These are phyloP conservation scores for Seriola aureovittata DNA, from an alignment of 2,113 vertebrate genomes.

Conservation along the genomic window DNA sequence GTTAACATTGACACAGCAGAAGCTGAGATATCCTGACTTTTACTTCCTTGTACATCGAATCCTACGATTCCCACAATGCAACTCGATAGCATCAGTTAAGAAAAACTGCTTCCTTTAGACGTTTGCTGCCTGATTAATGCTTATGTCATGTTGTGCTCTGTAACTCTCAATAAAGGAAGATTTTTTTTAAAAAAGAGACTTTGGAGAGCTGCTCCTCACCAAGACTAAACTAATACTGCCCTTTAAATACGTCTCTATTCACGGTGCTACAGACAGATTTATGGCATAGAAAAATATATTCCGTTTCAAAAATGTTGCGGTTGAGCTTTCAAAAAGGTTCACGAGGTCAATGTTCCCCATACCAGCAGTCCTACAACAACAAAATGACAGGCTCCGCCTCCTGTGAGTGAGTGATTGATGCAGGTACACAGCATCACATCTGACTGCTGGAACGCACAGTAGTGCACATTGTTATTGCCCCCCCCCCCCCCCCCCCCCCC, in stretches of 20 bases:
- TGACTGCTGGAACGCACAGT: slow-evolving; percentile 20
- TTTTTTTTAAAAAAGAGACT: background rate
- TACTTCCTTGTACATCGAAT: no score
- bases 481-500: background rate
- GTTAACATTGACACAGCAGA: background rate
- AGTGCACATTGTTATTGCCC: background rate
- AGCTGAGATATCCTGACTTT: background rate
- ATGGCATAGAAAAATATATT: background rate
- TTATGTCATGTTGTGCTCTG: no score
- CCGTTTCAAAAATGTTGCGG: background rate
- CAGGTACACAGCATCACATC: slow-evolving; percentile 3
- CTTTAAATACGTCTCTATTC: background rate
- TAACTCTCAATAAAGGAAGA: no score
- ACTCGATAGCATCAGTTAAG: background rate
- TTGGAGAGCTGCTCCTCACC: no score
- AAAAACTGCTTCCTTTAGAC: no score
- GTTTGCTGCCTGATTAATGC: background rate
- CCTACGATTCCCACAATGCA: background rate
- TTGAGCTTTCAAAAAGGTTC: background rate
- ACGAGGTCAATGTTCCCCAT: slow-evolving; percentile 4
- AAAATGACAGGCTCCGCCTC: slow-evolving; percentile 8
- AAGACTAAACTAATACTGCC: no score
- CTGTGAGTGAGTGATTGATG: slow-evolving; percentile 38
- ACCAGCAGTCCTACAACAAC: background rate
- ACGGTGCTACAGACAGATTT: background rate